These are phyloP conservation scores for Drosophila glabriapex DNA, from an alignment of 2,888 invertebrate genomes.

Conservation along the genomic window DNA sequence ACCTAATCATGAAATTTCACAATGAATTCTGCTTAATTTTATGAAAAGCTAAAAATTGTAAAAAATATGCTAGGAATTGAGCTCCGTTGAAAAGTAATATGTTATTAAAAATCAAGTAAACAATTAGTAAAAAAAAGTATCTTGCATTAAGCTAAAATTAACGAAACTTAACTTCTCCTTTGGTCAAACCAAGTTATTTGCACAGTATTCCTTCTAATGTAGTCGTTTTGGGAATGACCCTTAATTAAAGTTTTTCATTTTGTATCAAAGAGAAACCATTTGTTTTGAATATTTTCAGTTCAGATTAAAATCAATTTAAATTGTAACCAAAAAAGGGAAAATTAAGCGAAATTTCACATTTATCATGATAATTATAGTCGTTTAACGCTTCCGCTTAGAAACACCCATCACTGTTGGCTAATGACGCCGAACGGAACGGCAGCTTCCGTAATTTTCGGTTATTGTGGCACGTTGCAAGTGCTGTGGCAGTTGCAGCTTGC, in stretches of 20 bases:
- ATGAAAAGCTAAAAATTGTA: not conserved
- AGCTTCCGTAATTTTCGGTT: conserved; percentile 19
- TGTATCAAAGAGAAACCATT: not conserved
- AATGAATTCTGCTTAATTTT: not conserved
- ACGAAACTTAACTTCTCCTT: not conserved
- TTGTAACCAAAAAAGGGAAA: not conserved
- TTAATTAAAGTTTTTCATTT: not conserved
- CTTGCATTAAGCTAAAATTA: not conserved
- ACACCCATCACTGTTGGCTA: conserved; percentile 40
- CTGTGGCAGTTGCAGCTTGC: conserved; percentile 25
- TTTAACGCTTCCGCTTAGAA: not conserved
- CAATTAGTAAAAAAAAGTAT: not conserved
- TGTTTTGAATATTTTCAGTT: not conserved
- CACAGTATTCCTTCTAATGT: not conserved
- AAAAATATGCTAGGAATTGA: not conserved
- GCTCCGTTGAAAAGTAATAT: not conserved
- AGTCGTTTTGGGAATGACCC: not conserved
- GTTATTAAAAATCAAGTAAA: not conserved
- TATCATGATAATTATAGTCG: not conserved
- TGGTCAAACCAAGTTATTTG: not conserved
- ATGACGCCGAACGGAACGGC: conserved; percentile 17
- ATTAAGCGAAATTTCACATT: not conserved
- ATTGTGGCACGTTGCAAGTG: conserved; percentile 19
- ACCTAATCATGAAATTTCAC: not conserved
- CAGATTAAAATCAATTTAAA: not conserved